Base-by-base conservation (phyloP, 2,113 vertebrate genomes). In the Alosa alosa region DNA sequence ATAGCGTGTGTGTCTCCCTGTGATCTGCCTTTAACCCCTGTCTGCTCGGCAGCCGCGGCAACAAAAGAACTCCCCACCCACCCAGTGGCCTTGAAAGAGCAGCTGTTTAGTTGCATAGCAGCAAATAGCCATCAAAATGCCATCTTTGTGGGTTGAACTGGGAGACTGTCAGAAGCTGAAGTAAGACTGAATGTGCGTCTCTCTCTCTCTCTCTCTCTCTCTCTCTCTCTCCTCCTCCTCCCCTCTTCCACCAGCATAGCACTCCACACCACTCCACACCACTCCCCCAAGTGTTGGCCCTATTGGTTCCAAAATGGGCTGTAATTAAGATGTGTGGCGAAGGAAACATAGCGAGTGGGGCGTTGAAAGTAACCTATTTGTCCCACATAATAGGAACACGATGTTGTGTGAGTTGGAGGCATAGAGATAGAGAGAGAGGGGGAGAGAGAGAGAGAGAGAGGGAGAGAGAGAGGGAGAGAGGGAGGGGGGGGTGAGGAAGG, bases 41-140 rank as follows among this genome's bases (percentile, higher is more conserved):
- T 83, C 84, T 78, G 81, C 87, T 87, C 50, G 44, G 87, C 64
- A 83, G 83, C 81, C 81, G 49, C 82, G 20, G 87, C 72, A 83
- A 86, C 88, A 89, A 90, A 88, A 84, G 88, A 87, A n/a, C 81
- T 86, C 84, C 87, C 11, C 88, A 86, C 91, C 91, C 91, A 52
- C 93, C 86, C 90, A 88, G 89, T 87, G 84, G 91, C 92, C 88
- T 84, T 87, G 90, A 90, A 91, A 91, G 91, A 94, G 92, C 94
- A 94, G 94, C 94, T 95, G 94, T 93, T 92, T 91, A 86, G 90
- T 93, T 88, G 93, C 92, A 89, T 92, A 93, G 94, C 93, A 92
- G 93, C 94, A 93, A 92, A 95, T 91, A 91, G 93, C 91, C 93
- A 90, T 93, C 92, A 93, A 72, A 93, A 94, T 93, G 92, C 92